These are phyloP conservation scores for Cottoperca gobio DNA, from an alignment of 2,797 vertebrate genomes.

Conservation along the genomic window DNA sequence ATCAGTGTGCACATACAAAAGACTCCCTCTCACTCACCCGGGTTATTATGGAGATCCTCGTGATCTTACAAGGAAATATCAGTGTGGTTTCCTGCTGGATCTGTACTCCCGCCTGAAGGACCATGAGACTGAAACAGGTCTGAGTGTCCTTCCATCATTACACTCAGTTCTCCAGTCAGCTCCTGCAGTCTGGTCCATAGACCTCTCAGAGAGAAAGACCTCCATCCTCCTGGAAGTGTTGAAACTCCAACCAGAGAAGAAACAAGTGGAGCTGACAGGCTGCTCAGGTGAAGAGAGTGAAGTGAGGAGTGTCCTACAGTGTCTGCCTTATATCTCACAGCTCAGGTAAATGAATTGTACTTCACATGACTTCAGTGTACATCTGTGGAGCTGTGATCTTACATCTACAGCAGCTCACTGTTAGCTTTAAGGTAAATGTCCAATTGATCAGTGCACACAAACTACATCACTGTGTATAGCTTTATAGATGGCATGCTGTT, in stretches of 20 bases:
- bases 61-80: no score
- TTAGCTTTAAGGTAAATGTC: no score
- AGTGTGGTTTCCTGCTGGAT: not conserved
- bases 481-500: no score
- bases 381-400: no score
- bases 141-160: not conserved
- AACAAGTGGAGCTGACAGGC: constrained; percentile 27
- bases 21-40: not conserved
- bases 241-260: constrained; percentile 51
- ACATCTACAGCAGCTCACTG: no score
- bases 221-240: constrained; percentile 51
- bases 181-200: not conserved
- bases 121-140: not conserved
- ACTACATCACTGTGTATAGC: no score
- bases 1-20: not conserved
- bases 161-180: not conserved
- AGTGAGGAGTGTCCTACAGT: constrained; percentile 16
- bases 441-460: no score
- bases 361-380: no score
- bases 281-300: constrained; percentile 47
- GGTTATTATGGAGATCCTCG: not conserved
- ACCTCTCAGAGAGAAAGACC: constrained; percentile 52
- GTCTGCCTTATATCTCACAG: not conserved
- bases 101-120: not conserved
- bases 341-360: not conserved